These are phyloP conservation scores for Orius laevigatus DNA, from an alignment of 1,140 invertebrate species.

Conservation along the genomic window DNA sequence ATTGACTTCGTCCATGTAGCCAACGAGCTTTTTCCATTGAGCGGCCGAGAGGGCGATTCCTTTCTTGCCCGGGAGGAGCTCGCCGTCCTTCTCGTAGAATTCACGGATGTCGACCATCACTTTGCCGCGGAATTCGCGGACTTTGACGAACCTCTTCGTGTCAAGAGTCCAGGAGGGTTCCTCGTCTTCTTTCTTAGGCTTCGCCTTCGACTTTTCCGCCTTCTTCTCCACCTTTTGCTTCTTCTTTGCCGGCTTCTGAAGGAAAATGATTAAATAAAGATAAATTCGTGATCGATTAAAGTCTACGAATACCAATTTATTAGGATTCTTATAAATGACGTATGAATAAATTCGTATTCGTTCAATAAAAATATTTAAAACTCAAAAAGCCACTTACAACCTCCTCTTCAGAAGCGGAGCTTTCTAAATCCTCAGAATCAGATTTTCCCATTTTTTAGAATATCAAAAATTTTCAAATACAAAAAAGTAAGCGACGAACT, in stretches of 20 bases:
- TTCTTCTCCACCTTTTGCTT: slow-evolving; percentile 3
- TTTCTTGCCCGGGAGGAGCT: slow-evolving; percentile 39
- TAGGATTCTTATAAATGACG: no score
- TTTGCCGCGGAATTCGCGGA: slow-evolving; percentile 37
- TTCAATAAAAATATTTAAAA: no score
- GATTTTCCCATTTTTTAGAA: no score
- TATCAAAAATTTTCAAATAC: no score
- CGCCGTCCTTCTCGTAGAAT: slow-evolving; percentile 36
- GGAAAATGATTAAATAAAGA: no score
- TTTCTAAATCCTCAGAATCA: no score
- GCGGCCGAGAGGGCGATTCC: slow-evolving; percentile 15
- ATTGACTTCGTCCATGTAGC: slow-evolving; percentile 17
- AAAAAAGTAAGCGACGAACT: no score
- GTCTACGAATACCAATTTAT: no score
- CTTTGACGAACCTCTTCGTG: slow-evolving; percentile 32
- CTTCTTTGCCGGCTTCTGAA: neutral
- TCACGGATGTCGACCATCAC: slow-evolving; percentile 38
- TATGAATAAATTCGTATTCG: no score
- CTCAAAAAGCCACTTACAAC: no score
- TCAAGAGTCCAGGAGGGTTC: slow-evolving; percentile 29
- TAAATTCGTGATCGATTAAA: no score
- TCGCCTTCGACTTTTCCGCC: neutral
- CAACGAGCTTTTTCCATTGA: slow-evolving; percentile 18
- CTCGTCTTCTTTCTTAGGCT: slow-evolving; percentile 18
- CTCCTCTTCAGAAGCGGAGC: no score